phyloP scores from a whole-genome alignment of 2,888 invertebrate genomes.

The Liopterus haemorrhoidalis region DNA sequence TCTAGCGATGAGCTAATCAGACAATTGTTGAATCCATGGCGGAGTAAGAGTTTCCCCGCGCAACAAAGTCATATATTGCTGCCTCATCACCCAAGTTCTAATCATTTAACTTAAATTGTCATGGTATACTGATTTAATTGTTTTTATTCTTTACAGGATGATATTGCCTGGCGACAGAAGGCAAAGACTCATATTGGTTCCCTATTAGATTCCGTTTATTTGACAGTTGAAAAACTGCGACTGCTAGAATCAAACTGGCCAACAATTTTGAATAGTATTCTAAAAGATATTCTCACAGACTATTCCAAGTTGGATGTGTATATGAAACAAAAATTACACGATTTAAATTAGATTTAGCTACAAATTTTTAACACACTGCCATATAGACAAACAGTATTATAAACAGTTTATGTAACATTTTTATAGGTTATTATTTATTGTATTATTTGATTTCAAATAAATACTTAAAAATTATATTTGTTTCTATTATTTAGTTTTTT shows the following conservation, averaged over 20 bases:
- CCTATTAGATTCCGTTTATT: conserved; percentile 67
- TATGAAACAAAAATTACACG: conserved; percentile 61
- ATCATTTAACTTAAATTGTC: too few relatives aligned
- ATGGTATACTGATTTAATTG: background rate
- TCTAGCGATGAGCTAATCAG: too few relatives aligned
- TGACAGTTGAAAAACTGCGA: conserved; percentile 70
- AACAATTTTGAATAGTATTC: conserved; percentile 66
- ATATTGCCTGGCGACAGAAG: conserved; percentile 65
- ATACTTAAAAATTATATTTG: too few relatives aligned
- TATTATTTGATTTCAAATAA: too few relatives aligned
- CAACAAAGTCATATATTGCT: too few relatives aligned
- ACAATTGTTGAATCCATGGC: too few relatives aligned
- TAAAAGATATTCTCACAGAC: conserved; percentile 70
- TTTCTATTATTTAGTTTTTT: too few relatives aligned
- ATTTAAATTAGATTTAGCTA: conserved; percentile 44
- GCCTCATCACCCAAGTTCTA: too few relatives aligned
- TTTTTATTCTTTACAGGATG: conserved; percentile 58
- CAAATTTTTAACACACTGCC: conserved; percentile 23
- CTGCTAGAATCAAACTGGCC: conserved; percentile 74
- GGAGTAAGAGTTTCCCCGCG: too few relatives aligned
- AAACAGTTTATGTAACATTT: too few relatives aligned
- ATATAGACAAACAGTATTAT: conserved; percentile 11
- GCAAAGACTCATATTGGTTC: conserved; percentile 65
- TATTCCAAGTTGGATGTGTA: conserved; percentile 76
- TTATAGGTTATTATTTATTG: too few relatives aligned